These are phyloP conservation scores for Pristis pectinata DNA, from an alignment of 2,797 vertebrate genomes.

Conservation along the genomic window DNA sequence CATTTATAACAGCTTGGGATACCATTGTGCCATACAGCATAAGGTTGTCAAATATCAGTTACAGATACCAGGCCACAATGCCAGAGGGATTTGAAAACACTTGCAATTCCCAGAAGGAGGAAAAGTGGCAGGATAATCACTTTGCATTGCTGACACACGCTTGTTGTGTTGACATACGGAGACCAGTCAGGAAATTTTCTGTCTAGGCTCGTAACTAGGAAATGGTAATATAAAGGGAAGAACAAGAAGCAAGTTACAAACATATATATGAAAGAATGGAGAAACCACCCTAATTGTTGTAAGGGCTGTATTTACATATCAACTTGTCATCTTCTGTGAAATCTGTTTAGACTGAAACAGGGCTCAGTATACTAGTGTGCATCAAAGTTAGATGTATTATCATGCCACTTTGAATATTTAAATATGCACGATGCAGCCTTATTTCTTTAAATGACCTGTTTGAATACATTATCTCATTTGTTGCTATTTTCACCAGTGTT, in stretches of 20 bases:
- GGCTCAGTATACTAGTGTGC: not conserved
- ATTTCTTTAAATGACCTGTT: conserved; percentile 3
- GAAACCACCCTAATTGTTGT: not conserved
- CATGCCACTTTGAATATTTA: not conserved
- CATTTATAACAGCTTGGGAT: not conserved
- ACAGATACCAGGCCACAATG: not conserved
- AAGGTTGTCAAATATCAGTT: not conserved
- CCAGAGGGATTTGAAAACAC: not conserved
- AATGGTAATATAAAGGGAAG: not conserved
- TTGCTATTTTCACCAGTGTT: conserved; percentile 10
- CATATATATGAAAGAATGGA: not conserved
- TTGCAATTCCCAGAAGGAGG: not conserved
- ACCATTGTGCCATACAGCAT: not conserved
- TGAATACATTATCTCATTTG: not conserved
- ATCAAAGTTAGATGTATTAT: not conserved
- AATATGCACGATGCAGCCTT: not conserved
- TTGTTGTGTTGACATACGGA: not conserved
- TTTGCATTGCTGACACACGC: not conserved
- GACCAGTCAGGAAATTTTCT: not conserved
- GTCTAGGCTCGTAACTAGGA: not conserved
- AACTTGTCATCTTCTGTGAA: conserved; percentile 14
- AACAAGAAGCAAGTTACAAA: conserved; percentile 14
- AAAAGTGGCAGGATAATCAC: not conserved
- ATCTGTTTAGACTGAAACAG: not conserved
- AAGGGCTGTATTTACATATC: not conserved